Evolutionary conservation across 2,113 vertebrate genomes (phyloP).

Genomic region (Rhinichthys klamathensis): DNA sequence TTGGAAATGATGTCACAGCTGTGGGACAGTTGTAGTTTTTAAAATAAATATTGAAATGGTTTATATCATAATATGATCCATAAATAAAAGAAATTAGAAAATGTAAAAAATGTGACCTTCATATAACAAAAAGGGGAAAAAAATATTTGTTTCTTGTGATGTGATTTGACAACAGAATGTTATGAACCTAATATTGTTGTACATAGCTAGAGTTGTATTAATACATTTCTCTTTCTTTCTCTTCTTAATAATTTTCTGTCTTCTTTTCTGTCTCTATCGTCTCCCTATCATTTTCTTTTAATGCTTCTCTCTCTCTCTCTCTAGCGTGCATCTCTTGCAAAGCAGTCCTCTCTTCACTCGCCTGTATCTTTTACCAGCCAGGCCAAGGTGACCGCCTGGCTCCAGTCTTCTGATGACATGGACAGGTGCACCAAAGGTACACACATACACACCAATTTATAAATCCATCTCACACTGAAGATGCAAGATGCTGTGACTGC

Average conservation of each 20-base stretch:
- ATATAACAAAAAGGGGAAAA: too few relatives aligned
- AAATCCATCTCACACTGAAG: background rate
- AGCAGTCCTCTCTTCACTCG: conserved; percentile 82
- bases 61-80: too few relatives aligned
- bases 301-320: conserved; percentile 20
- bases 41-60: too few relatives aligned
- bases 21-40: too few relatives aligned
- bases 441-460: conserved; percentile 2
- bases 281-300: background rate
- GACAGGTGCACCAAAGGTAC: conserved; percentile 94
- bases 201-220: background rate
- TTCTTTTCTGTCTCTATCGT: conserved; percentile 1
- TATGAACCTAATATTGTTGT: background rate
- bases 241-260: background rate
- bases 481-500: background rate
- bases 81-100: too few relatives aligned
- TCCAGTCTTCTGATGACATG: conserved; percentile 94
- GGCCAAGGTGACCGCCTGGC: conserved; percentile 87
- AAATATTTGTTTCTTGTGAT: too few relatives aligned
- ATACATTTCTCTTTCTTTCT: background rate
- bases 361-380: conserved; percentile 84
- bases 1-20: too few relatives aligned
- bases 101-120: too few relatives aligned
- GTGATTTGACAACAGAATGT: too few relatives aligned
- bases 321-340: conserved; percentile 81